Conservation (phyloP, 1,140 invertebrate species). For the Pogonomyrmex californicus region DNA sequence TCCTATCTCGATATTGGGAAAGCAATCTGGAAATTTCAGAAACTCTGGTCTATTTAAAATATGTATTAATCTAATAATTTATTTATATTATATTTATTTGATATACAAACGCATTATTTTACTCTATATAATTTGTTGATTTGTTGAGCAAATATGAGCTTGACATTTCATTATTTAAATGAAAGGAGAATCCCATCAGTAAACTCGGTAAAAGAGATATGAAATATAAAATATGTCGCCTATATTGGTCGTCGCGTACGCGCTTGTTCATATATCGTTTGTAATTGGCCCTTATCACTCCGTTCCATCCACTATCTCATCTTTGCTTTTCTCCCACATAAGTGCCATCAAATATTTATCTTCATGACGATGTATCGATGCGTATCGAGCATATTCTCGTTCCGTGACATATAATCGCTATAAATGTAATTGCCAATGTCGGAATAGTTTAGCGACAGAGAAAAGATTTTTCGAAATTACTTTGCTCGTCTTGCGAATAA, state of each 20-base stretch:
- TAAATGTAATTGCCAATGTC: constrained; percentile 21
- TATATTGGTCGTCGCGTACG: background rate
- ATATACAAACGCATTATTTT: background rate
- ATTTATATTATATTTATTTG: background rate
- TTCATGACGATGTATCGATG: constrained; percentile 45
- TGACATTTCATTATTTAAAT: constrained; percentile 23
- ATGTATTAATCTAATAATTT: constrained; percentile 5
- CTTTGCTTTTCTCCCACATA: constrained; percentile 34
- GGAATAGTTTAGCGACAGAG: background rate
- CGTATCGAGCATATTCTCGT: constrained; percentile 15
- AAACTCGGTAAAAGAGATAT: background rate
- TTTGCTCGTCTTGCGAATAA: background rate
- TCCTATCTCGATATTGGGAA: background rate
- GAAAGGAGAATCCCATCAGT: background rate
- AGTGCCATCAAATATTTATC: constrained; percentile 53
- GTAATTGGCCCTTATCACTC: constrained; percentile 55
- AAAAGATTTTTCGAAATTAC: constrained; percentile 25
- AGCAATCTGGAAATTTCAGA: background rate
- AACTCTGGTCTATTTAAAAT: background rate
- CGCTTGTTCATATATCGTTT: constrained; percentile 27
- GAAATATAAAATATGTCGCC: background rate
- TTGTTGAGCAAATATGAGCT: background rate
- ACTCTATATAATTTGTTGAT: background rate
- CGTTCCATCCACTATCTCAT: constrained; percentile 30
- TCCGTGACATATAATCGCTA: background rate